A percentile compares a stretch with the other conserved stretches of the same genome.
phyloP scores from a whole-genome alignment of 2,113 vertebrate genomes.

The Oriolus oriolus region DNA sequence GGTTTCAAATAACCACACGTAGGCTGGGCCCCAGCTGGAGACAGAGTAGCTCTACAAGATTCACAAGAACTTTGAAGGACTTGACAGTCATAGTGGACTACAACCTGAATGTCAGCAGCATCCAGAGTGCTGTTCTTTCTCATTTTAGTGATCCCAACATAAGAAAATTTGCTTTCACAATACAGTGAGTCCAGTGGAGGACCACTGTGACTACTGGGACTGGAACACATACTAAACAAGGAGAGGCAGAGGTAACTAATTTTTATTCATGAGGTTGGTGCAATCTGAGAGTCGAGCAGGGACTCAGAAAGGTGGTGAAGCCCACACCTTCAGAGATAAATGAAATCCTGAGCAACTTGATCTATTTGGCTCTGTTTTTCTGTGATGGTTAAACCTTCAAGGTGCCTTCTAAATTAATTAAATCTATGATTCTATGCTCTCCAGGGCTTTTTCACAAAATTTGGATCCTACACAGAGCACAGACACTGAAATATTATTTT shows the following conservation, averaged over 20 bases:
- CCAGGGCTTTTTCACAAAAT: neutral
- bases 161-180: neutral
- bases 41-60: neutral
- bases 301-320: neutral
- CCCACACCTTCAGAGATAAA: neutral
- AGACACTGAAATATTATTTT: neutral
- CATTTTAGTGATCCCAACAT: neutral
- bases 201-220: neutral
- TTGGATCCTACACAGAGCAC: neutral
- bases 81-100: neutral
- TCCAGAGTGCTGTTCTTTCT: neutral
- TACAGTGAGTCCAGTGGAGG: neutral
- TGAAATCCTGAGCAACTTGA: neutral
- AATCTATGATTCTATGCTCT: neutral
- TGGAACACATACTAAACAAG: neutral
- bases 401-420: neutral
- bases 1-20: neutral
- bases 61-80: neutral
- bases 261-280: neutral
- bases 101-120: neutral
- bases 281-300: neutral
- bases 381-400: neutral
- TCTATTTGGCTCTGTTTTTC: neutral
- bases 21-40: neutral
- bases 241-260: neutral